A percentile compares a stretch with the other conserved stretches of the same genome.
Conservation (phyloP, 2,797 vertebrate genomes). For the Melanotaenia boesemani region DNA sequence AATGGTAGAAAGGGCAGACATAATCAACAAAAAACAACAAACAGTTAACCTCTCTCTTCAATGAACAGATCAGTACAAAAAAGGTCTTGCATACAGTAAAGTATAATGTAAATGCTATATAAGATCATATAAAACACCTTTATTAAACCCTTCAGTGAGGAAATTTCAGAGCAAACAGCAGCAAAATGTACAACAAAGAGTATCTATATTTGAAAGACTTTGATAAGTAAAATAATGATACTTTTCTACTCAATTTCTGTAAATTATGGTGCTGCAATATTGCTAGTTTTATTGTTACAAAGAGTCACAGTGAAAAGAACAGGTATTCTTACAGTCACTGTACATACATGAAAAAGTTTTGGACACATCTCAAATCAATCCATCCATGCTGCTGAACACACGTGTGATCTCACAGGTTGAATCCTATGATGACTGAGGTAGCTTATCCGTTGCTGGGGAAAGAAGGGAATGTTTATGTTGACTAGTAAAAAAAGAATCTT, state of each 20-base stretch:
- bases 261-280: slow-evolving; percentile 8
- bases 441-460: slow-evolving; percentile 57
- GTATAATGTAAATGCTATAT: slow-evolving; percentile 20
- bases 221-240: background rate
- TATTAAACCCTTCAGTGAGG: background rate
- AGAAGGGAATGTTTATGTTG: slow-evolving; percentile 23
- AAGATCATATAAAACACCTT: slow-evolving; percentile 4
- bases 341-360: slow-evolving; percentile 12
- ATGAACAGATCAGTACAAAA: slow-evolving; percentile 29
- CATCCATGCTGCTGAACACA: slow-evolving; percentile 19
- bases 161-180: background rate
- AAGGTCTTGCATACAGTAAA: slow-evolving; percentile 9
- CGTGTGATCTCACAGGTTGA: slow-evolving; percentile 4
- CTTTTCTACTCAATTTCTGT: slow-evolving; percentile 11
- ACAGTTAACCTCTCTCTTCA: background rate
- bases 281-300: slow-evolving; percentile 4
- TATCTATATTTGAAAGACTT: background rate
- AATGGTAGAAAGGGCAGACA: slow-evolving; percentile 35
- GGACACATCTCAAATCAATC: slow-evolving; percentile 6
- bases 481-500: background rate
- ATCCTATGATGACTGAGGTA: slow-evolving; percentile 71
- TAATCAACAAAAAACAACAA: slow-evolving; percentile 40
- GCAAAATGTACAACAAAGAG: background rate
- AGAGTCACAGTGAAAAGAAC: background rate
- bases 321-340: slow-evolving; percentile 8